phyloP scores from a whole-genome alignment of 1,140 invertebrate genomes.

The Phymastichus coffea region DNA sequence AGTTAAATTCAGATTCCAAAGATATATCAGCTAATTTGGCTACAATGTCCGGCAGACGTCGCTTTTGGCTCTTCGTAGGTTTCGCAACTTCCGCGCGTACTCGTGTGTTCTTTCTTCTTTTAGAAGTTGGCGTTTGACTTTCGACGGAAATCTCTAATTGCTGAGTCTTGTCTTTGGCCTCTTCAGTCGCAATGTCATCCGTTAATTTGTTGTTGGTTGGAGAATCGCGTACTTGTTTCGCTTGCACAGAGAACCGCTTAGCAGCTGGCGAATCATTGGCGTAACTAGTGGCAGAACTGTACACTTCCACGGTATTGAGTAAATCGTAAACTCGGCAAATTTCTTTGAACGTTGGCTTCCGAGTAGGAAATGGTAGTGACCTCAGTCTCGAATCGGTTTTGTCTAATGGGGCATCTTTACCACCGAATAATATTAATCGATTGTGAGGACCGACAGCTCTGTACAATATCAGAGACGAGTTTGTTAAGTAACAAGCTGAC shows the following conservation, averaged over 20 bases:
- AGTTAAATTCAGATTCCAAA: constrained; percentile 47
- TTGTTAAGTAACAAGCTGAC: constrained; percentile 65
- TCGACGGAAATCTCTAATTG: constrained; percentile 4
- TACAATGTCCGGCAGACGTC: constrained; percentile 55
- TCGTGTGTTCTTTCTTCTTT: constrained; percentile 30
- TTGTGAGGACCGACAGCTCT: constrained; percentile 76
- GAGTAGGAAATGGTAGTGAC: constrained; percentile 79
- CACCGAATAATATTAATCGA: constrained; percentile 72
- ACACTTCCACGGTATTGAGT: constrained; percentile 71
- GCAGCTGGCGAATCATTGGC: too few species aligned
- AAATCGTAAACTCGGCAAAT: constrained; percentile 73
- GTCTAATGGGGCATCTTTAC: constrained; percentile 68
- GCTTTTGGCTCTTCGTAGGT: constrained; percentile 54
- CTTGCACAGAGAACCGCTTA: too few species aligned
- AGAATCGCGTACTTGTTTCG: constrained; percentile 18
- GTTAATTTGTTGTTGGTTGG: constrained; percentile 31
- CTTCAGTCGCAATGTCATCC: constrained; percentile 11
- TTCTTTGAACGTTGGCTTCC: constrained; percentile 79
- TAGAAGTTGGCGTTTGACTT: constrained; percentile 34
- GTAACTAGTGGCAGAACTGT: constrained; percentile 57
- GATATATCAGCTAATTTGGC: constrained; percentile 43
- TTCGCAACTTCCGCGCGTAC: constrained; percentile 57
- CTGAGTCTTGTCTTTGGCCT: constrained; percentile 12
- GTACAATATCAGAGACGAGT: constrained; percentile 76
- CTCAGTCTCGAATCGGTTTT: constrained; percentile 68